Base-by-base conservation (phyloP, 2,888 invertebrate species). In the Tenthredo notha region DNA sequence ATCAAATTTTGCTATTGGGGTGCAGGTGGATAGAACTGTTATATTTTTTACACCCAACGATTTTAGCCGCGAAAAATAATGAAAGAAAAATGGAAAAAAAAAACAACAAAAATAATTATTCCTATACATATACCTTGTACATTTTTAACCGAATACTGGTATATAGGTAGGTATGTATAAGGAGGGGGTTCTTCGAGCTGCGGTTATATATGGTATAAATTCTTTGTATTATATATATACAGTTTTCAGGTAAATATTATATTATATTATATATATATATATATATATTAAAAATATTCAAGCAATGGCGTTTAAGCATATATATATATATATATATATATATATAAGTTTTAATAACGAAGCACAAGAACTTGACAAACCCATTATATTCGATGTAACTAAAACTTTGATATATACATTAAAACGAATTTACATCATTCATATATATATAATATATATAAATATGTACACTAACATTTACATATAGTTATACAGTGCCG, bases 1-100 rank as follows among this genome's bases (percentile, higher is more conserved):
- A 33, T 77, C 77, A 33, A 77, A 54, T 33, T 33, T 78, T 7
- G 18, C 37, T 80, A 37, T 61, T 40, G 88, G 15, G 29, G 80
- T 80, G 47, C 47, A 15, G 47, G 40, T 61, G 40, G 40, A 80
- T 54, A 54, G 58, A 12, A 61, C n/a, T 58, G 61, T 40, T 61
- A 80, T 80, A 80, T 80, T 80, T 58, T 80, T 58, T 6, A 21
- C 29, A 67, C 12, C 5, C 29, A 33, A n/a, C 54, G 37, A 61
- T 80, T 4, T 61, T 21, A 21, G 15, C 80, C 21, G 40, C 37
- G 61, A 78, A 78, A 15, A 54, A 18, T 37, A 37, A 37, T 37
- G 37, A 6, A 37, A 37, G 4, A 33, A 4, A 33, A 33, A 33
- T 4, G 4, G 33, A 4, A 33, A 4, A 25, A 61, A 61, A 21